Conservation (phyloP, 2,113 vertebrate genomes). For the Alethe castanea region DNA sequence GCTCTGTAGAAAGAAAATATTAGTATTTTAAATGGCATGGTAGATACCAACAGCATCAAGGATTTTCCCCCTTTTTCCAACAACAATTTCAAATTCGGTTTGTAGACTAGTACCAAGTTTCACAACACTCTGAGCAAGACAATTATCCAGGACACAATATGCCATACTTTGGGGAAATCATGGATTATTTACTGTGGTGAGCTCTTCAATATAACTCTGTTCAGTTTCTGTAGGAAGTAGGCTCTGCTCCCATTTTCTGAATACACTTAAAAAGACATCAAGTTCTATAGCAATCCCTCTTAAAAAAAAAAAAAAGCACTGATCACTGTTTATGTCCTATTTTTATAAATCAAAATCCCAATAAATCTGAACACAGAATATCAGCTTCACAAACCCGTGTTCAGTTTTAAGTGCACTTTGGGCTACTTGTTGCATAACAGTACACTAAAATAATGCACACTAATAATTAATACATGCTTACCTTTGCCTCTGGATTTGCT, state of each 20-base stretch:
- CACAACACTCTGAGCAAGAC: neutral
- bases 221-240: neutral
- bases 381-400: neutral
- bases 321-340: neutral
- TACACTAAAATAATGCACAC: neutral
- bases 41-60: neutral
- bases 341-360: neutral
- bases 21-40: neutral
- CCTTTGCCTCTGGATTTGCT: constrained; percentile 97
- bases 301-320: neutral
- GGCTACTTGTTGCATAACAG: neutral
- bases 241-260: neutral
- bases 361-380: neutral
- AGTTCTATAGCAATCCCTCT: neutral
- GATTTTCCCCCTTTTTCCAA: neutral
- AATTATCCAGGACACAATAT: neutral
- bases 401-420: neutral
- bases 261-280: neutral
- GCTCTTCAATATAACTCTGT: neutral
- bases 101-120: neutral
- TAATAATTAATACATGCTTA: constrained; percentile 52
- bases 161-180: neutral
- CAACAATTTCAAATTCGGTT: neutral
- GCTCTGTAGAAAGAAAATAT: constrained; percentile 75
- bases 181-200: neutral